Base-by-base conservation (phyloP, 1,140 invertebrate genomes). In the Drosophila navojoa region DNA sequence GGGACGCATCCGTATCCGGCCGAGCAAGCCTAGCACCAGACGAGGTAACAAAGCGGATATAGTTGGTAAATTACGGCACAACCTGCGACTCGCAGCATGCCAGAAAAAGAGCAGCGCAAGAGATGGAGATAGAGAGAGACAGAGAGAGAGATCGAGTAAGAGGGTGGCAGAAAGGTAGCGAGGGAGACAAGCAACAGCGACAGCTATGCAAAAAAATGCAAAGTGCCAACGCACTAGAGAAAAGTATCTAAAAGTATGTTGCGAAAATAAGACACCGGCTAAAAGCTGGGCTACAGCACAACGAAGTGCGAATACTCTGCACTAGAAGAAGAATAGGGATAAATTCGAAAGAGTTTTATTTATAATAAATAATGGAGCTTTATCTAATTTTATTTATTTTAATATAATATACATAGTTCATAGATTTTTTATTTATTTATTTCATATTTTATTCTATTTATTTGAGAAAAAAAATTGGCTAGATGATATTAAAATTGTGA, bases 31-130 rank as follows among this genome's bases (percentile, higher is more conserved):
- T 45, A 13, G 55, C 29, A 53, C 45, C 15, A 52, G 53, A n/a
- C 64, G 61, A 81, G 76, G 71, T 76, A 84, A 59, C 64, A 73
- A 73, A 67, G 77, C 81, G 81, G 77, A 85, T 85, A 80, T 85
- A 85, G 81, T 85, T 84, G 77, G 81, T 80, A 85, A 85, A 85
- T 85, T 85, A 85, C 74, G 58, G 62, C 68, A 73, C 80, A 84
- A 76, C 76, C 80, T 82, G 69, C 68, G 62, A 57, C 71, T 40
- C 54, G 42, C 60, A 49, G 63, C 22, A 66, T 61, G 66, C 60
- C 13, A 35, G 22, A 38, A 27, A 29, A 52, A 13, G 32, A 10
- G 32, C 61, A 25, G 38, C 27, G 10, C 19, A 9, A 35, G 25
- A 55, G 44, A 49, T 16, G 10, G 38, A 13, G 40, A 50, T 5